A percentile compares a stretch with the other conserved stretches of the same genome.
These are phyloP conservation scores for Apogon talboti DNA, from an alignment of 2,797 vertebrate genomes.

Conservation along the genomic window DNA sequence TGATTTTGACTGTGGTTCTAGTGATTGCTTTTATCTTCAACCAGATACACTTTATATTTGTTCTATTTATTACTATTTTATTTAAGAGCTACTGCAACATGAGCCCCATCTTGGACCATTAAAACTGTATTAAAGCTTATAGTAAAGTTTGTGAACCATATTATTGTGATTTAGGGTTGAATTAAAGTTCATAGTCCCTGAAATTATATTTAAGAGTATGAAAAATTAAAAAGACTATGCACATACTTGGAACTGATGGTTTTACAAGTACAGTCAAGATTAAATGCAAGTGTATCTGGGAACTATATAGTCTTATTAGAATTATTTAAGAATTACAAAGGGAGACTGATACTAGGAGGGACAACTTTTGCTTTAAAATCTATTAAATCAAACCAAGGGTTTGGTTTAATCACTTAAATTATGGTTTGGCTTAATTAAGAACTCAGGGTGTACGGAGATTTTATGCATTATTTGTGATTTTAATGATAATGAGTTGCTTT, in stretches of 20 bases:
- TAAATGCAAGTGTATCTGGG: not conserved
- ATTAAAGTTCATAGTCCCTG: not conserved
- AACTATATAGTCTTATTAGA: not conserved
- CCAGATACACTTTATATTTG: not conserved
- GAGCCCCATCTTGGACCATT: too few species aligned
- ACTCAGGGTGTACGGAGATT: conserved; percentile 19
- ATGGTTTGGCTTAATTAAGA: conserved; percentile 16
- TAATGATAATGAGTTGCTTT: conserved; percentile 23
- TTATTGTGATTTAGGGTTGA: not conserved
- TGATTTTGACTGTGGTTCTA: not conserved
- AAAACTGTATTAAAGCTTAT: not conserved
- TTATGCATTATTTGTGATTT: conserved; percentile 22
- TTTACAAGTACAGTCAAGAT: not conserved
- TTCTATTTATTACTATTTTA: not conserved
- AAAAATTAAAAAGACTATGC: too few species aligned
- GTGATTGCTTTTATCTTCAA: not conserved
- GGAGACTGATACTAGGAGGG: conserved; percentile 1
- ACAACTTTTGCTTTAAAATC: conserved; percentile 10
- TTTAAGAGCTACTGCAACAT: not conserved
- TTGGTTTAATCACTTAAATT: conserved; percentile 2
- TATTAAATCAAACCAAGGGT: not conserved
- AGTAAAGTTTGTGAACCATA: not conserved
- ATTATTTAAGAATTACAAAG: not conserved
- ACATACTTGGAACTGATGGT: too few species aligned
- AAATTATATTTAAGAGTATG: too few species aligned